Base-by-base conservation (phyloP, 2,113 vertebrate genomes). In the Arvicanthis niloticus region DNA sequence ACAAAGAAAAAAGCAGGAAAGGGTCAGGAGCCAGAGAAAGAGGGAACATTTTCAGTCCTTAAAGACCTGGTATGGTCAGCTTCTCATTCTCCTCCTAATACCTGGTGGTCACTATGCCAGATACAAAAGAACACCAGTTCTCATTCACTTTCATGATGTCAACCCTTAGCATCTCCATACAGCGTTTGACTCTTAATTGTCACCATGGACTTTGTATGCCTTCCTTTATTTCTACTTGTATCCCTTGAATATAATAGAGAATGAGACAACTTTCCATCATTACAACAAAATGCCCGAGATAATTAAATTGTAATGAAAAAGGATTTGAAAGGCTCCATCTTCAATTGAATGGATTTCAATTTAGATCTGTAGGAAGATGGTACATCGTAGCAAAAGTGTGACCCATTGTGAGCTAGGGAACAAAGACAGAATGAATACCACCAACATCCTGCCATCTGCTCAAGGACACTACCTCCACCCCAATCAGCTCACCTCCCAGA, bases 391-490 rank as follows among this genome's bases (percentile, higher is more conserved):
- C 26, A n/a, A 70, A 17, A 34, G 19, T 58, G 1, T 29, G 34
- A 5, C 4, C 34, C 3, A 15, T 40, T 48, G 3, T 62, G 40
- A n/a, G 21, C 21, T 6, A n/a, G 26, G 26, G 17, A n/a, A 53
- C 42, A 51, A 40, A 65, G 11, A 48, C 9, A 51, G 86, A 73
- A 73, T 21, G 56, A 40, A 56, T 12, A 73, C 31, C 6, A 12
- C 21, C 6, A 31, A 7, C 51, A 7, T n/a, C 40, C 67, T 29
- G 2, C 40, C 21, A 37, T 72, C 53, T n/a, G 16, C 11, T 51
- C 11, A 5, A 51, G 58, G 77, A 9, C 7, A 10, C 16, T 4
- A 17, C 2, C 4, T 1, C 31, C 5, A 2, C 7, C 22, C 17
- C 16, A 51, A 11, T 76, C 3, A 84, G 37, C 21, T 37, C 15